phyloP scores from a whole-genome alignment of 2,113 vertebrate species.

The Siniperca chuatsi region DNA sequence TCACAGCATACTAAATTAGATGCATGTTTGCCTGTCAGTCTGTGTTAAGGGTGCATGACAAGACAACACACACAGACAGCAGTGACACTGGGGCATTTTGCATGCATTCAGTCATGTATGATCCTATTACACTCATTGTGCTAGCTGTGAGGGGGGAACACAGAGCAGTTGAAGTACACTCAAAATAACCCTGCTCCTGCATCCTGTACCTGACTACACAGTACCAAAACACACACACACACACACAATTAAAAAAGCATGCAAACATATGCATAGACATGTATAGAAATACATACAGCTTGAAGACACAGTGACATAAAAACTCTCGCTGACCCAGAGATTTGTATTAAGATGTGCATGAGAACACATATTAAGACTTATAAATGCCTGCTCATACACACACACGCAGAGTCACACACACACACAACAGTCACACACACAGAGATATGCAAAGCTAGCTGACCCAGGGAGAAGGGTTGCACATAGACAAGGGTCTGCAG shows the following conservation, averaged over 20 bases:
- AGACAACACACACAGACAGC: conserved; percentile 53
- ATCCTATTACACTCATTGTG: conserved; percentile 60
- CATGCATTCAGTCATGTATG: conserved; percentile 62
- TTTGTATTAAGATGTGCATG: conserved; percentile 28
- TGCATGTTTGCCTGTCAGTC: conserved; percentile 63
- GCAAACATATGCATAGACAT: conserved; percentile 10
- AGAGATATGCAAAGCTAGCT: neutral
- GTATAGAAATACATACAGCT: conserved; percentile 1
- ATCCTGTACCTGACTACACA: neutral
- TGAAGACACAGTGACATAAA: neutral
- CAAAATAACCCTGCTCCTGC: neutral
- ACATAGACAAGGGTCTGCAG: conserved; percentile 7
- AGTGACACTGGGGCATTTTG: conserved; percentile 33
- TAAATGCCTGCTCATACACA: neutral
- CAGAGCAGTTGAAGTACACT: conserved; percentile 43
- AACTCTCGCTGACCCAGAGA: neutral
- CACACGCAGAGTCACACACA: neutral
- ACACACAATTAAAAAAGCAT: neutral
- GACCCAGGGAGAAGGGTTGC: conserved; percentile 1
- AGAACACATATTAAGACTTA: conserved; percentile 14
- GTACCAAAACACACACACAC: neutral
- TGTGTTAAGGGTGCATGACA: conserved; percentile 28
- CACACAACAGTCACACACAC: neutral
- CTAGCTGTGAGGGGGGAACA: neutral
- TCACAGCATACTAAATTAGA: conserved; percentile 34